A percentile compares a stretch with the other conserved stretches of the same genome.
Evolutionary conservation across 2,888 invertebrate species (phyloP).

Genomic region (Formica aserva): DNA sequence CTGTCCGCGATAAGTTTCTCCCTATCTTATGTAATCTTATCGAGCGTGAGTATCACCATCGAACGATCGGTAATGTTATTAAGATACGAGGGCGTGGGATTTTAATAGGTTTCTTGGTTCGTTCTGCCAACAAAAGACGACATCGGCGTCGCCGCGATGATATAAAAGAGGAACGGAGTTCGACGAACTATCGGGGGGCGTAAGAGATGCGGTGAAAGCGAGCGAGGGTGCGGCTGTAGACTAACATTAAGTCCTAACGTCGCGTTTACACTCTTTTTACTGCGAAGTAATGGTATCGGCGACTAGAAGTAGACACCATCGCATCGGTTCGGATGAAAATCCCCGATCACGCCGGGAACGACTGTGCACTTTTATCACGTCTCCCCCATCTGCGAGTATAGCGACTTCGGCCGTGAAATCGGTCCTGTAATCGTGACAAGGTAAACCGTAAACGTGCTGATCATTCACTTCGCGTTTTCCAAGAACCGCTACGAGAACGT

Average conservation of each 20-base stretch:
- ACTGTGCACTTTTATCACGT: conserved; percentile 57
- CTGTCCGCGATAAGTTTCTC: conserved; percentile 6
- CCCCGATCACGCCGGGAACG: conserved; percentile 24
- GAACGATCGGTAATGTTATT: conserved; percentile 17
- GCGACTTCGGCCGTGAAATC: conserved; percentile 52
- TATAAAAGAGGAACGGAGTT: conserved; percentile 17
- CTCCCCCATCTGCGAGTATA: conserved; percentile 26
- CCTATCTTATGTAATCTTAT: neutral
- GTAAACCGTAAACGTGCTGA: conserved; percentile 48
- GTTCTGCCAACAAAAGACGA: conserved; percentile 27
- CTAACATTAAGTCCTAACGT: conserved; percentile 68
- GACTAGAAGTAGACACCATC: conserved; percentile 66
- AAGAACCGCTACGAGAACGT: neutral
- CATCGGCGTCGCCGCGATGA: conserved; percentile 26
- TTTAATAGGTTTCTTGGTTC: conserved; percentile 41
- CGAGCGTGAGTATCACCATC: neutral
- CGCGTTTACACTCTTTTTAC: conserved; percentile 75
- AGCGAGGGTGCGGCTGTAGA: conserved; percentile 16
- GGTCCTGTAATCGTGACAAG: conserved; percentile 52
- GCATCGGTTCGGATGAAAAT: conserved; percentile 7
- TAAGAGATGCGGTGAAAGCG: neutral
- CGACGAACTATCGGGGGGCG: neutral
- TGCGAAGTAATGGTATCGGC: conserved; percentile 74
- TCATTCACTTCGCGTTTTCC: conserved; percentile 50
- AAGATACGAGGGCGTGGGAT: conserved; percentile 35